phyloP scores from a whole-genome alignment of 2,797 vertebrate species.

The Sphaeramia orbicularis region DNA sequence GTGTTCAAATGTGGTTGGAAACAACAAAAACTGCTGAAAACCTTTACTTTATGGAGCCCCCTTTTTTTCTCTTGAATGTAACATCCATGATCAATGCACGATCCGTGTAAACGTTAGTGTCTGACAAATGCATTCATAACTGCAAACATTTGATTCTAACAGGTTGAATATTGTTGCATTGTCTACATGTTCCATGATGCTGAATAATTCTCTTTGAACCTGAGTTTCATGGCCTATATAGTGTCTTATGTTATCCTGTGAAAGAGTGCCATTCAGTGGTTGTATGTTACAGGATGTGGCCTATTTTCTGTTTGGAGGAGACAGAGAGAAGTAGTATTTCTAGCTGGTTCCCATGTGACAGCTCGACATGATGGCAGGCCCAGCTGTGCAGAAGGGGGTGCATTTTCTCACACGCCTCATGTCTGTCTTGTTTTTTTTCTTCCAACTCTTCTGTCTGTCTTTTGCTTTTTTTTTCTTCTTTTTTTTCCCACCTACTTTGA shows the following conservation, averaged over 20 bases:
- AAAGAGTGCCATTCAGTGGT: slow-evolving; percentile 46
- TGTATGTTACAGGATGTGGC: slow-evolving; percentile 53
- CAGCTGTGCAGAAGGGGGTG: slow-evolving; percentile 49
- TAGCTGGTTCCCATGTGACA: slow-evolving; percentile 62
- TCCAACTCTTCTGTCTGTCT: slow-evolving; percentile 12
- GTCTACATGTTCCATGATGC: not conserved
- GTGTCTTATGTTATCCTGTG: slow-evolving; percentile 30
- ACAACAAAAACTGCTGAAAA: too few species aligned
- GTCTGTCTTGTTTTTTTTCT: slow-evolving; percentile 22
- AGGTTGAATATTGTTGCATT: slow-evolving; percentile 29
- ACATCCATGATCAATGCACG: not conserved
- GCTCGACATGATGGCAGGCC: slow-evolving; percentile 56
- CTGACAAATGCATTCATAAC: not conserved
- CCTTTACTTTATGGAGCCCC: too few species aligned
- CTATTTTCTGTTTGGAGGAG: slow-evolving; percentile 62
- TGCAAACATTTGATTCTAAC: slow-evolving; percentile 3
- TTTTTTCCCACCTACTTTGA: slow-evolving; percentile 12
- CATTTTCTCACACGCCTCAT: slow-evolving; percentile 43
- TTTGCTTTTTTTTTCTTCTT: slow-evolving; percentile 1
- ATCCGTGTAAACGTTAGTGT: too few species aligned
- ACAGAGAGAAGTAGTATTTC: slow-evolving; percentile 53
- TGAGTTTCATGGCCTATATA: slow-evolving; percentile 18
- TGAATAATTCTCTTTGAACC: slow-evolving; percentile 45
- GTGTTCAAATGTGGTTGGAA: too few species aligned
- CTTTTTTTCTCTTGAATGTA: too few species aligned